Conservation (phyloP, 2,113 vertebrate species). For the Amphilophus citrinellus region DNA sequence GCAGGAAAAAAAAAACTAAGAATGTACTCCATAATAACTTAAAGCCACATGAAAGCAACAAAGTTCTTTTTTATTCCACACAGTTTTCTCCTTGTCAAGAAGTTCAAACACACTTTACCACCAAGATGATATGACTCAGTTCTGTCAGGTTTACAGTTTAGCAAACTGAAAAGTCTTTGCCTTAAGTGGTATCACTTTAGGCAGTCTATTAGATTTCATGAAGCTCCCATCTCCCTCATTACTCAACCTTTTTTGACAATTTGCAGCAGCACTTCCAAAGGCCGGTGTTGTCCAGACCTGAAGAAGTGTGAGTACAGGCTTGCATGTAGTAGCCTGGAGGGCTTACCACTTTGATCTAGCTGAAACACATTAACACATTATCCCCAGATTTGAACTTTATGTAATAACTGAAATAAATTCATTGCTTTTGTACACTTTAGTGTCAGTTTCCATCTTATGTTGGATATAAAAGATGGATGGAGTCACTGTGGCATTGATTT, state of each 20-base stretch:
- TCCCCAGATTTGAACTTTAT: background rate
- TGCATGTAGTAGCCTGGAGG: background rate
- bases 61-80: conserved; percentile 18
- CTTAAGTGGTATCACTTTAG: background rate
- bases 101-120: background rate
- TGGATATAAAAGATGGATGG: background rate
- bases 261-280: conserved; percentile 1
- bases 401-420: background rate
- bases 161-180: background rate
- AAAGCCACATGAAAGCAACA: conserved; percentile 1
- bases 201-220: conserved; percentile 6
- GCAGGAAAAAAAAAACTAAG: conserved; percentile 28
- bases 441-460: background rate
- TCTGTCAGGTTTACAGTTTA: background rate
- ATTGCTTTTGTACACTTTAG: background rate
- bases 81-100: conserved; percentile 34
- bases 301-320: background rate
- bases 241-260: background rate
- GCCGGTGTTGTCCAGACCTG: background rate
- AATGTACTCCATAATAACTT: background rate
- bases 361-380: background rate
- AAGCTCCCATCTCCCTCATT: background rate
- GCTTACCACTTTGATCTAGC: background rate
- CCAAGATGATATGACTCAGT: background rate
- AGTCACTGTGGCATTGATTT: background rate